Evolutionary conservation across 2,113 vertebrate species (phyloP).

Genomic region (Triplophysa dalaica): DNA sequence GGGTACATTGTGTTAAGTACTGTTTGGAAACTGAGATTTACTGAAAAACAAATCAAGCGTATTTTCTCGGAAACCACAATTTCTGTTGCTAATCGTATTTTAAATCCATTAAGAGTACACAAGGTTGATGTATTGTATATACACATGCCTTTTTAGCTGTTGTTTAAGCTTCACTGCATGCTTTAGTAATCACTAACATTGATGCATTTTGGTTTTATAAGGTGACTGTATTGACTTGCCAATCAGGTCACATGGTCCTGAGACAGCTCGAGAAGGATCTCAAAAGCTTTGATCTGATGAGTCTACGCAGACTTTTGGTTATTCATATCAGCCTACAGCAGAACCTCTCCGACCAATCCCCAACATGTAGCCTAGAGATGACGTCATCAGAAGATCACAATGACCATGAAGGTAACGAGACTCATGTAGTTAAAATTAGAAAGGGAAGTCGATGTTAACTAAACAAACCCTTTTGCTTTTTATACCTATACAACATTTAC

Average conservation of each 20-base stretch:
- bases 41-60: constrained; percentile 1
- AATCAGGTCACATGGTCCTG: constrained; percentile 72
- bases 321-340: constrained; percentile 72
- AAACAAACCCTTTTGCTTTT: no score
- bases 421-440: background rate
- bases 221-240: constrained; percentile 87
- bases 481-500: no score
- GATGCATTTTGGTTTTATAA: constrained; percentile 54
- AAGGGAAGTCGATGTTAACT: background rate
- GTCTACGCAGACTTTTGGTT: constrained; percentile 80
- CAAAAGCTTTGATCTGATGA: constrained; percentile 76
- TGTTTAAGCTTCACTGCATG: background rate
- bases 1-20: background rate
- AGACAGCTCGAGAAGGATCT: constrained; percentile 79
- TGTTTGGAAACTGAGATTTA: constrained; percentile 18
- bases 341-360: constrained; percentile 49
- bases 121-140: background rate
- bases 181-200: background rate
- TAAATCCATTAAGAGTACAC: background rate
- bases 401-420: constrained; percentile 62
- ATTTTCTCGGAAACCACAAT: background rate
- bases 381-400: constrained; percentile 52
- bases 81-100: background rate
- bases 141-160: background rate
- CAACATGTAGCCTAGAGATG: constrained; percentile 55